Conservation (phyloP, 2,113 vertebrate genomes). For the Sarotherodon lohbergeri region DNA sequence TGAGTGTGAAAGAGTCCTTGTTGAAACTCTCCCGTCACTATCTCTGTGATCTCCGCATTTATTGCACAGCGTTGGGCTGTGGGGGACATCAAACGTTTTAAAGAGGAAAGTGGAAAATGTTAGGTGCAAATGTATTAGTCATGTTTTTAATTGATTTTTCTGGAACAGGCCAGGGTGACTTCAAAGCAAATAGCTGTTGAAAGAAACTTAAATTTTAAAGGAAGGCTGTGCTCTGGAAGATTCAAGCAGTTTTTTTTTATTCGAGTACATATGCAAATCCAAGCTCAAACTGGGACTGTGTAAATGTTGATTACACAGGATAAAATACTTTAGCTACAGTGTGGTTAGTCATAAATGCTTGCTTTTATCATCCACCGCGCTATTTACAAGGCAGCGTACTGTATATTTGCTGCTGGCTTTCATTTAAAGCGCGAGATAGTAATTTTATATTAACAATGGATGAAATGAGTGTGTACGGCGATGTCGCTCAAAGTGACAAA, state of each 20-base stretch:
- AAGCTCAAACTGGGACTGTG: not conserved
- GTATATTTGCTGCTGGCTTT: not conserved
- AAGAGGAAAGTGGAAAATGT: slow-evolving; percentile 44
- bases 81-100: slow-evolving; percentile 44
- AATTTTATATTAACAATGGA: not conserved
- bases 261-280: not conserved
- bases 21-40: slow-evolving; percentile 19
- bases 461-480: not conserved
- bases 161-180: slow-evolving; percentile 34
- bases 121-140: slow-evolving; percentile 57
- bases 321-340: not conserved
- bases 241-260: not conserved
- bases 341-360: not conserved
- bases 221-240: not conserved
- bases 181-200: slow-evolving; percentile 53
- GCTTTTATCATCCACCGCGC: not conserved
- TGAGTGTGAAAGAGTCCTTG: slow-evolving; percentile 1
- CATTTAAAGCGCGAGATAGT: not conserved
- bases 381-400: not conserved
- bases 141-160: slow-evolving; percentile 64
- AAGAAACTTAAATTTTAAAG: slow-evolving; percentile 40
- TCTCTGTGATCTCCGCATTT: slow-evolving; percentile 50
- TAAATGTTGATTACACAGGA: not conserved
- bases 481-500: not conserved
- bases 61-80: not conserved